These are phyloP conservation scores for Rafetus swinhoei DNA, from an alignment of 2,113 vertebrate genomes.

Conservation along the genomic window DNA sequence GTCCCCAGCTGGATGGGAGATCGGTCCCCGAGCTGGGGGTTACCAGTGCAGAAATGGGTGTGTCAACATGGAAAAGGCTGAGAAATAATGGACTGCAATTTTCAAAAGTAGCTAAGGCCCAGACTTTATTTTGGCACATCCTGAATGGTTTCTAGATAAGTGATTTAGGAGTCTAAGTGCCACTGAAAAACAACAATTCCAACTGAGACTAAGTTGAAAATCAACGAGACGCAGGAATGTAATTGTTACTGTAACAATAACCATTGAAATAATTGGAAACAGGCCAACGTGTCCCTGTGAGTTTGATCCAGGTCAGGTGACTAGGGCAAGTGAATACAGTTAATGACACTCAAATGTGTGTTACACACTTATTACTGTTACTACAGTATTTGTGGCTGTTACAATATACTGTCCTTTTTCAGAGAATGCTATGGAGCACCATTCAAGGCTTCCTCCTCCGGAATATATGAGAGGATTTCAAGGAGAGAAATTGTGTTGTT, in stretches of 20 bases:
- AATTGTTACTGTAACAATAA: background rate
- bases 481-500: background rate
- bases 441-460: background rate
- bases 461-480: background rate
- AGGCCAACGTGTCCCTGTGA: background rate
- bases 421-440: background rate
- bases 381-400: background rate
- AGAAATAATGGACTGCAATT: background rate
- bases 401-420: fast-evolving
- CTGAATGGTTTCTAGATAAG: background rate
- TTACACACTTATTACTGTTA: fast-evolving
- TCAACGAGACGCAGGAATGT: background rate
- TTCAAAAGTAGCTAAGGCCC: background rate
- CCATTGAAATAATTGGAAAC: background rate
- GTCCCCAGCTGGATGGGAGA: background rate
- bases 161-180: background rate
- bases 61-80: background rate
- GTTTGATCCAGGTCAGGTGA: background rate
- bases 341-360: fast-evolving
- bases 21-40: background rate
- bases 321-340: background rate
- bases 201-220: background rate
- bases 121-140: background rate
- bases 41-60: background rate
- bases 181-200: background rate